Base-by-base conservation (phyloP, 1,140 invertebrate species). In the Proales similis region DNA sequence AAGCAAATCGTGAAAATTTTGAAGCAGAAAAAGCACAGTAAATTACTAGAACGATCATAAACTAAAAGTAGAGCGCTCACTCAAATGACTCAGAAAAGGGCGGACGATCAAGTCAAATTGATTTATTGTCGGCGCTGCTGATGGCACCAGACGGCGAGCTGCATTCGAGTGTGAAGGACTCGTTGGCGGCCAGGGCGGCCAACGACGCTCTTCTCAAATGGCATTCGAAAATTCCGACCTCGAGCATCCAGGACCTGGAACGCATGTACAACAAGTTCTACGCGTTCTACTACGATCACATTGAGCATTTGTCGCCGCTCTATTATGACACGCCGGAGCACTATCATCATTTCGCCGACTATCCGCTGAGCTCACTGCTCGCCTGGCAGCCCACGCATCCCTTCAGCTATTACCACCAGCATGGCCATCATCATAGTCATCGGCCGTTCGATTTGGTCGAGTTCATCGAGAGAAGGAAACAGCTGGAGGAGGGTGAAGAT, bases 231-330 rank as follows among this genome's bases (percentile, higher is more conserved):
- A 26, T 27, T 9, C 51, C 51, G 9, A 42, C 32, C 45, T 36
- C 51, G 6, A 42, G 22, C 29, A 19, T 57, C 0, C 27, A 57
- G 26, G 19, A 57, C 17, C 29, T 57, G 4, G 51, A 57, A 57
- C 12, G 45, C 26, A 57, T 57, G 51, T 57, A 57, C 24, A 39
- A 57, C 24, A 57, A 57, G 45, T 57, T 57, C 7, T 57, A 42
- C 20, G 51, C 39, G 11, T 57, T 57, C 32, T 57, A 57, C 11
- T 57, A 57, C 45, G 51, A 57, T 12, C 45, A 42, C 30, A 42
- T 57, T 42, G 36, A 57, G 14, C 29, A n/a, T n/a, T n/a, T n/a
- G n/a, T n/a, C n/a, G n/a, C n/a, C n/a, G n/a, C n/a, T n/a, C n/a
- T n/a, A n/a, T n/a, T n/a, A n/a, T n/a, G n/a, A n/a, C 33, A 36